Percentiles rank a stretch among this genome's conserved stretches.
Conservation (phyloP, 2,113 vertebrate species). For the Oncorhynchus clarkii region DNA sequence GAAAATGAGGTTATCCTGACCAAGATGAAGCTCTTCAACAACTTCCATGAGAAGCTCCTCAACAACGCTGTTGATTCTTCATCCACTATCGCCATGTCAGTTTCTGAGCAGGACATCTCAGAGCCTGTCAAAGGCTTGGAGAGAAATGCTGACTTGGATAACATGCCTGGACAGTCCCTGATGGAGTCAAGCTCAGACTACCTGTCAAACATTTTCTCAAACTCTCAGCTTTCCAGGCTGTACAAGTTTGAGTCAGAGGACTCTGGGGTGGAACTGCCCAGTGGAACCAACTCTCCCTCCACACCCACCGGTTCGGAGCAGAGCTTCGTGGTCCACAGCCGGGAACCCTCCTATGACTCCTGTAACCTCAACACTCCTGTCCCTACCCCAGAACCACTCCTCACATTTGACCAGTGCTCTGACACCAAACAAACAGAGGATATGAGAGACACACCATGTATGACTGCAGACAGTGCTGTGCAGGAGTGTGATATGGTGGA, state of each 20-base stretch:
- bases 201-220: constrained; percentile 62
- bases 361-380: constrained; percentile 67
- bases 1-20: constrained; percentile 82
- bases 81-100: constrained; percentile 51
- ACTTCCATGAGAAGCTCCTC: constrained; percentile 61
- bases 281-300: constrained; percentile 82
- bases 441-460: not conserved
- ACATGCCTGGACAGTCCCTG: constrained; percentile 22
- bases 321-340: constrained; percentile 84
- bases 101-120: constrained; percentile 48
- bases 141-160: constrained; percentile 16
- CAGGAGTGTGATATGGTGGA: constrained; percentile 10
- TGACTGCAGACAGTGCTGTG: constrained; percentile 1
- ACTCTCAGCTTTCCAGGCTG: constrained; percentile 66
- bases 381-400: constrained; percentile 52
- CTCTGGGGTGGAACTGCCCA: constrained; percentile 83
- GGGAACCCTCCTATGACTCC: constrained; percentile 82
- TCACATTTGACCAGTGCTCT: constrained; percentile 49
- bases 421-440: constrained; percentile 49
- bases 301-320: constrained; percentile 79
- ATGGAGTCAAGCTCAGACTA: constrained; percentile 46
- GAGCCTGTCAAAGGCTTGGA: constrained; percentile 33
- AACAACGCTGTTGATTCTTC: constrained; percentile 45
- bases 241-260: constrained; percentile 87
- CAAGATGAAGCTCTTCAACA: constrained; percentile 80